Evolutionary conservation across 2,888 invertebrate species (phyloP).

Genomic region (Slavum lentiscoides): DNA sequence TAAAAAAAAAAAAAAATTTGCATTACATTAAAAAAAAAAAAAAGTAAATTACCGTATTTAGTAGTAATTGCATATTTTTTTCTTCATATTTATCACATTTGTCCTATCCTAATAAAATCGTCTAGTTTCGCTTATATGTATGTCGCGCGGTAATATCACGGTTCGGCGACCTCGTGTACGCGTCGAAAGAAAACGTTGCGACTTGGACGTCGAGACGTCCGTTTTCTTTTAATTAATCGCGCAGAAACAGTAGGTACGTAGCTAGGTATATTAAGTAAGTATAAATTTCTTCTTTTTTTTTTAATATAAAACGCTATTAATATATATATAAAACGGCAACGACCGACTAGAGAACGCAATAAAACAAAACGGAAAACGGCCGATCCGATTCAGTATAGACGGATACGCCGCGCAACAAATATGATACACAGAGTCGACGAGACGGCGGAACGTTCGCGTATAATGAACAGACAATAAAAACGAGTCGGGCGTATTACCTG

Average conservation of each 20-base stretch:
- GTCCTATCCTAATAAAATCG: too few relatives aligned
- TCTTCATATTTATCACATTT: too few relatives aligned
- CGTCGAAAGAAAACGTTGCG: neutral
- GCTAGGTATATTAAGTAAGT: neutral
- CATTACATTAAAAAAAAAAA: too few relatives aligned
- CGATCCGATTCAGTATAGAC: conserved; percentile 36
- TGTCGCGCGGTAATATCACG: too few relatives aligned
- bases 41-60: too few relatives aligned
- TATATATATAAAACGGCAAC: conserved; percentile 16
- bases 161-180: too few relatives aligned
- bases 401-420: neutral
- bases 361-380: conserved; percentile 33
- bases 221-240: conserved; percentile 27
- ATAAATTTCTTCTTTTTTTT: conserved; percentile 15
- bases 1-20: too few relatives aligned
- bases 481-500: conserved; percentile 36
- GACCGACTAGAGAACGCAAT: conserved; percentile 1
- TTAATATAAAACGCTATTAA: conserved; percentile 41
- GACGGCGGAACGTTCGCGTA: conserved; percentile 14
- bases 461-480: conserved; percentile 52
- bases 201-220: neutral
- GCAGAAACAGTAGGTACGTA: neutral
- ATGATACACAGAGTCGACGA: conserved; percentile 12
- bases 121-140: too few relatives aligned
- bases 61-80: too few relatives aligned